A percentile compares a stretch with the other conserved stretches of the same genome.
Evolutionary conservation across 2,888 invertebrate genomes (phyloP).

Genomic region (Synergus umbraculus): DNA sequence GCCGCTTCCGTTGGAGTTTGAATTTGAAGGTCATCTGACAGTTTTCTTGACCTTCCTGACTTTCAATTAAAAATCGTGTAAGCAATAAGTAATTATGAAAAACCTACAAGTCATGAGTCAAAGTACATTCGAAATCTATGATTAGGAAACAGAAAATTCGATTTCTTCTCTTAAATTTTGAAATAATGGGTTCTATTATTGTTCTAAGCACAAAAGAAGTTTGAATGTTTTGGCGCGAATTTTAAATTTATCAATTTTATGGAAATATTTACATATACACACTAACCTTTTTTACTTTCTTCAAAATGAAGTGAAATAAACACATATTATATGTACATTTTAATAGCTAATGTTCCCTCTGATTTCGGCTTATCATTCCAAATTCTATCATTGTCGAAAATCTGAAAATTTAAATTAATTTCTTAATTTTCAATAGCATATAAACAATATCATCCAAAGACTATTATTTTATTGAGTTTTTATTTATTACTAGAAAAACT

Average conservation of each 20-base stretch:
- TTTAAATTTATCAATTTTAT: neutral
- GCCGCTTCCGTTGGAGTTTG: neutral
- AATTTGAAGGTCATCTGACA: neutral
- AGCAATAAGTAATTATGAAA: neutral
- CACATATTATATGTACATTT: neutral
- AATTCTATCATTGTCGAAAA: neutral
- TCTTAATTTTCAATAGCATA: neutral
- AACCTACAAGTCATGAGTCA: neutral
- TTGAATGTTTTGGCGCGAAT: neutral
- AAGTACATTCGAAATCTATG: neutral
- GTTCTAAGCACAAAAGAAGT: neutral
- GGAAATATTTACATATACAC: neutral
- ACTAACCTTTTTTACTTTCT: neutral
- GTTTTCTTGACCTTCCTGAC: neutral
- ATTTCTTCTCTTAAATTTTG: neutral
- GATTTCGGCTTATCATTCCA: neutral
- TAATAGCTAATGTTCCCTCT: conserved; percentile 7
- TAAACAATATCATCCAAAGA: neutral
- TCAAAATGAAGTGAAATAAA: neutral
- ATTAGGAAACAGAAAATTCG: neutral
- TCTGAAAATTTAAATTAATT: neutral
- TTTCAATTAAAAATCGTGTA: neutral
- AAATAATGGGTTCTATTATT: neutral
- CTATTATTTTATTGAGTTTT: too few species aligned
- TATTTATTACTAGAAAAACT: too few species aligned